Conservation (phyloP, 1,140 invertebrate species). For the Watersipora subatra region DNA sequence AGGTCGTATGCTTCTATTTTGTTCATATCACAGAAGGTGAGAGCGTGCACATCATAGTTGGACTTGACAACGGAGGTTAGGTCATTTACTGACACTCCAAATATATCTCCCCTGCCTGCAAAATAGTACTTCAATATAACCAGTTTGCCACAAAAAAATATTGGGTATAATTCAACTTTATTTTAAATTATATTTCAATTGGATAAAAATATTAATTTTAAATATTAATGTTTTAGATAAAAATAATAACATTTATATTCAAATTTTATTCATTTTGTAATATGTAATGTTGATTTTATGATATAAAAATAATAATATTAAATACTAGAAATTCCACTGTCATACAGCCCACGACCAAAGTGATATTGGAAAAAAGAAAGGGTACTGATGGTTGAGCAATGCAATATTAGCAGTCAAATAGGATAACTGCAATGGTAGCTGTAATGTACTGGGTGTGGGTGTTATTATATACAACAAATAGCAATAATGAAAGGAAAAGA, state of each 20-base stretch:
- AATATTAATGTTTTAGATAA: too few species aligned
- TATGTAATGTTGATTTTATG: background rate
- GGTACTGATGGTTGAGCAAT: too few species aligned
- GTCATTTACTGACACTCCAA: slow-evolving; percentile 32
- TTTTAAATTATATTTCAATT: too few species aligned
- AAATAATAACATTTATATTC: background rate
- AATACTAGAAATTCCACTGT: too few species aligned
- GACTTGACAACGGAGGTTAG: slow-evolving; percentile 23
- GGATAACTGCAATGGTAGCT: too few species aligned
- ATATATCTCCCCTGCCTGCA: slow-evolving; percentile 37
- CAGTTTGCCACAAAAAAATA: background rate
- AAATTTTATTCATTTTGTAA: background rate
- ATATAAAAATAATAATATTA: background rate
- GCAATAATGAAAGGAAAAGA: too few species aligned
- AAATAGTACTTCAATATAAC: slow-evolving; percentile 2
- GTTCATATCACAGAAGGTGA: slow-evolving; percentile 40
- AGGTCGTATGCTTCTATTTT: slow-evolving; percentile 38
- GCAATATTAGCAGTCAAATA: too few species aligned
- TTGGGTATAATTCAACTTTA: background rate
- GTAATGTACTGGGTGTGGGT: too few species aligned
- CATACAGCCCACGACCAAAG: too few species aligned
- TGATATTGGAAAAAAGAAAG: too few species aligned
- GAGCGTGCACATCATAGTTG: slow-evolving; percentile 31
- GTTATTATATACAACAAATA: too few species aligned
- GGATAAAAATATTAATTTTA: too few species aligned